phyloP scores from a whole-genome alignment of 2,797 vertebrate genomes.

The Gymnodraco acuticeps region DNA sequence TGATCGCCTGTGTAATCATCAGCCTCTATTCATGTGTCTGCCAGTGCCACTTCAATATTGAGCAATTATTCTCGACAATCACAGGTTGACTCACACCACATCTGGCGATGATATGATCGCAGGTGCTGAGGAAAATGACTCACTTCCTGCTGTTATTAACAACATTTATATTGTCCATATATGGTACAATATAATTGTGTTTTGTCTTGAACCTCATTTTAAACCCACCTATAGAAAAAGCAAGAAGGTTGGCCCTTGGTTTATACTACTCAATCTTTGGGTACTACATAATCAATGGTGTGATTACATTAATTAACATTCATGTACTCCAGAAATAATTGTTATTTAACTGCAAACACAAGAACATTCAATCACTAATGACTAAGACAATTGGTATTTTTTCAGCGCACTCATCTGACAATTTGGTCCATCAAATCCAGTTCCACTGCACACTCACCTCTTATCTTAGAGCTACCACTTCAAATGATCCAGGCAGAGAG shows the following conservation, averaged over 20 bases:
- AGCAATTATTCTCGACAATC: constrained; percentile 39
- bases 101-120: constrained; percentile 7
- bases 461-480: constrained; percentile 17
- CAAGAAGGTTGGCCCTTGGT: neutral
- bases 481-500: constrained; percentile 40
- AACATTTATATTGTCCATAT: neutral
- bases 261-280: neutral
- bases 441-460: constrained; percentile 14
- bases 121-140: neutral
- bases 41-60: constrained; percentile 24
- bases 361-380: neutral
- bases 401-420: neutral
- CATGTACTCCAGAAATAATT: neutral
- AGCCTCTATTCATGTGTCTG: constrained; percentile 31
- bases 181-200: neutral
- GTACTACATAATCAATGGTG: neutral
- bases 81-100: constrained; percentile 25
- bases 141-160: constrained; percentile 1
- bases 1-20: constrained; percentile 50
- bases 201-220: neutral
- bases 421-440: constrained; percentile 14
- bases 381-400: neutral
- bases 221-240: neutral
- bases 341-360: neutral
- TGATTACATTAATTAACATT: neutral